These are phyloP conservation scores for Tinea semifulvella DNA, from an alignment of 2,888 invertebrate genomes.

Conservation along the genomic window DNA sequence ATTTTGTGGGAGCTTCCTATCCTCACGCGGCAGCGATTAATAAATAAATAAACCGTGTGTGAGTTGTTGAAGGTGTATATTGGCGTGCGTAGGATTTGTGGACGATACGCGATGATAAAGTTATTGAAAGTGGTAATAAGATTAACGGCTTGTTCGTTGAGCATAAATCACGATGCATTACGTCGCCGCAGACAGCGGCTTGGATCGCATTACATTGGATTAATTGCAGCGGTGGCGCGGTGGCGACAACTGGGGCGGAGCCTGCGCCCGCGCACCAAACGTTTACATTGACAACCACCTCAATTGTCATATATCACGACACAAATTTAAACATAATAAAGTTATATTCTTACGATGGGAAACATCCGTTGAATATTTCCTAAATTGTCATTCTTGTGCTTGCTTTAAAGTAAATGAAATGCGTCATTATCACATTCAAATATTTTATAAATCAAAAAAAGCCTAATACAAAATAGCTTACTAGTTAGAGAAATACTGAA, in stretches of 20 bases:
- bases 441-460: no score
- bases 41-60: conserved; percentile 34
- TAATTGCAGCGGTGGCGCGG: conserved; percentile 48
- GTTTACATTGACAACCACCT: conserved; percentile 6
- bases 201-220: conserved; percentile 61
- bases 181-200: conserved; percentile 55
- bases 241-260: conserved; percentile 41
- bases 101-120: conserved; percentile 45
- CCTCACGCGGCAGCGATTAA: conserved; percentile 27
- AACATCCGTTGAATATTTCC: no score
- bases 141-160: conserved; percentile 56
- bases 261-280: conserved; percentile 30
- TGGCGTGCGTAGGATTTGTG: conserved; percentile 32
- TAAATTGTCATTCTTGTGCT: conserved; percentile 34
- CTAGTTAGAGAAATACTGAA: no score
- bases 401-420: conserved; percentile 49
- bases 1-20: conserved; percentile 53
- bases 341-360: no score
- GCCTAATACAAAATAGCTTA: no score
- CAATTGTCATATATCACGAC: neutral
- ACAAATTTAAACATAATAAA: no score
- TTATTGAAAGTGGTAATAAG: conserved; percentile 67
- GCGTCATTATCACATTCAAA: no score
- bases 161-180: conserved; percentile 64
- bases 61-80: conserved; percentile 39